phyloP scores from a whole-genome alignment of 2,888 invertebrate species.

The Psylliodes chrysocephalus region DNA sequence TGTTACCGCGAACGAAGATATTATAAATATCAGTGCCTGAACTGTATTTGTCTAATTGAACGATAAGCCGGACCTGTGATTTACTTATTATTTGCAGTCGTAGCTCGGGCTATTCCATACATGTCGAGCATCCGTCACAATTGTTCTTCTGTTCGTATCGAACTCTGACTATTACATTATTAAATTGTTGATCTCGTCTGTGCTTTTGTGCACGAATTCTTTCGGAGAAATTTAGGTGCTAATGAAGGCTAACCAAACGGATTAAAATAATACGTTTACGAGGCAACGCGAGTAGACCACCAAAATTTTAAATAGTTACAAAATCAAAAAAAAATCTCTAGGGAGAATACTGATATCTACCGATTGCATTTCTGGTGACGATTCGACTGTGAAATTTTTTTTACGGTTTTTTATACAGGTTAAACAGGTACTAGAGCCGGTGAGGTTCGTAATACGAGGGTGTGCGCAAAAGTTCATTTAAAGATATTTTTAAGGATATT shows the following conservation, averaged over 20 bases:
- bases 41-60: no score
- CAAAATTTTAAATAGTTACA: constrained; percentile 11
- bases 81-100: constrained; percentile 26
- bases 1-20: no score
- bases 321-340: constrained; percentile 2
- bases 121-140: constrained; percentile 18
- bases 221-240: constrained; percentile 30
- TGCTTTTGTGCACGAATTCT: constrained; percentile 19
- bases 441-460: no score
- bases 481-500: no score
- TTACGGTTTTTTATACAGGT: no score
- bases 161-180: constrained; percentile 26
- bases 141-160: constrained; percentile 18
- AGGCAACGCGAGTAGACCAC: not conserved
- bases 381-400: no score
- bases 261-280: constrained; percentile 1
- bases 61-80: not conserved
- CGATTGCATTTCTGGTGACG: no score
- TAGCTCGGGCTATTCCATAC: not conserved
- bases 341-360: not conserved
- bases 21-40: no score
- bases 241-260: constrained; percentile 17
- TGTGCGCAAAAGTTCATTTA: no score
- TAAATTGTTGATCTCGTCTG: constrained; percentile 20
- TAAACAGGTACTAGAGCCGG: no score